These are phyloP conservation scores for Coilia nasus DNA, from an alignment of 2,797 vertebrate species.

Conservation along the genomic window DNA sequence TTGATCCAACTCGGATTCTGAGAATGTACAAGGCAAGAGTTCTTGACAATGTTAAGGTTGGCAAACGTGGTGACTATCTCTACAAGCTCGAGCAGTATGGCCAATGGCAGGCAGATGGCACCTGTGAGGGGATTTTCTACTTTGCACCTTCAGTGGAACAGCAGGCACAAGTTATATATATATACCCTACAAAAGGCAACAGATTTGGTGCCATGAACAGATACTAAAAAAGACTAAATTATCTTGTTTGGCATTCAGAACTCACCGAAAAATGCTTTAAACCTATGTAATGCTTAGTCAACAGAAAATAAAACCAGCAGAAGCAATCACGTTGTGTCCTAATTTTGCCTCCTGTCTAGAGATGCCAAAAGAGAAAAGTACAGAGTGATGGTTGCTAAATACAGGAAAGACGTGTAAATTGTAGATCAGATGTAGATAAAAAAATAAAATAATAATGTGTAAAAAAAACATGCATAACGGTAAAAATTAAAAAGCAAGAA, in stretches of 20 bases:
- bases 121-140: background rate
- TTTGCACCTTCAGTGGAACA: background rate
- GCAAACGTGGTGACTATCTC: background rate
- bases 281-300: background rate
- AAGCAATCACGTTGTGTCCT: background rate
- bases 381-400: background rate
- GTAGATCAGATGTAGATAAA: background rate
- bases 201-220: background rate
- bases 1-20: background rate
- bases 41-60: background rate
- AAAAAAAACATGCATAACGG: background rate
- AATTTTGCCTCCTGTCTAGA: conserved; percentile 5
- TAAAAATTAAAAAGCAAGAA: background rate
- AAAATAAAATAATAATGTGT: background rate
- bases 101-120: background rate
- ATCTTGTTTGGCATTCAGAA: conserved; percentile 11
- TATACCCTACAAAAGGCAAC: background rate
- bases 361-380: background rate
- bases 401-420: background rate
- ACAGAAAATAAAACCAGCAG: background rate
- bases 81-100: background rate
- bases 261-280: background rate
- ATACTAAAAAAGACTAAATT: background rate
- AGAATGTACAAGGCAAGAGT: background rate
- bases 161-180: conserved; percentile 2